Evolutionary conservation across 2,797 vertebrate genomes (phyloP).

Genomic region (Sarcophilus harrisii): DNA sequence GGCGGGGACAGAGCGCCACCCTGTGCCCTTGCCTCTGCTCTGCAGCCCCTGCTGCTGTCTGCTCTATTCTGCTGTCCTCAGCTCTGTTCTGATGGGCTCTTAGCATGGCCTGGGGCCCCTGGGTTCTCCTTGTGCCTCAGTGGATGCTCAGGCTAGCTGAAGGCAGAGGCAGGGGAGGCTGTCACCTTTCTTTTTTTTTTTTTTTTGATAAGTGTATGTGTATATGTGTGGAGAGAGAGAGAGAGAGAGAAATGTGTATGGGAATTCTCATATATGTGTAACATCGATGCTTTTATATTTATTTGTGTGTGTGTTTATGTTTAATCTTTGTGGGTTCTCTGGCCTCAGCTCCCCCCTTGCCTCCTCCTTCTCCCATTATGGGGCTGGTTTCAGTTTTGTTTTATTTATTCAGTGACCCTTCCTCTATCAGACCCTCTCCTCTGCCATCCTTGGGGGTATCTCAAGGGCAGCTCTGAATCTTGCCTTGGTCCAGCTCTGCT

Average conservation of each 20-base stretch:
- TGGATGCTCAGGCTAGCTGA: background rate
- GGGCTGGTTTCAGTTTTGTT: background rate
- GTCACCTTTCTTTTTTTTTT: background rate
- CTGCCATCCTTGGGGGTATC: background rate
- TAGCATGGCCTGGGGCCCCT: background rate
- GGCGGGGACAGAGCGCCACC: constrained; percentile 79
- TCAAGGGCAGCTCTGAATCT: background rate
- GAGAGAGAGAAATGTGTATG: no score
- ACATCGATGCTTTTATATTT: background rate
- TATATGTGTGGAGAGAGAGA: no score
- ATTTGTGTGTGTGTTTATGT: background rate
- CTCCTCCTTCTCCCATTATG: no score
- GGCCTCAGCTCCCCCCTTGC: background rate
- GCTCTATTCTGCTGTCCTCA: no score
- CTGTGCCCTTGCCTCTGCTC: constrained; percentile 56
- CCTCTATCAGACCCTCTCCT: background rate
- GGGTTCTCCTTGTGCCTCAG: background rate
- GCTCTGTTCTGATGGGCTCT: rapidly evolving
- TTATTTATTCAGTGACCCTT: background rate
- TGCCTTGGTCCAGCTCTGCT: background rate
- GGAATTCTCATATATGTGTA: background rate
- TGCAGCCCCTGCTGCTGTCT: constrained; percentile 51
- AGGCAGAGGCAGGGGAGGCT: background rate
- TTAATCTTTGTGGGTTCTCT: background rate
- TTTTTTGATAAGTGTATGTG: background rate